These are phyloP conservation scores for Aleadryas rufinucha DNA, from an alignment of 2,113 vertebrate species.

Conservation along the genomic window DNA sequence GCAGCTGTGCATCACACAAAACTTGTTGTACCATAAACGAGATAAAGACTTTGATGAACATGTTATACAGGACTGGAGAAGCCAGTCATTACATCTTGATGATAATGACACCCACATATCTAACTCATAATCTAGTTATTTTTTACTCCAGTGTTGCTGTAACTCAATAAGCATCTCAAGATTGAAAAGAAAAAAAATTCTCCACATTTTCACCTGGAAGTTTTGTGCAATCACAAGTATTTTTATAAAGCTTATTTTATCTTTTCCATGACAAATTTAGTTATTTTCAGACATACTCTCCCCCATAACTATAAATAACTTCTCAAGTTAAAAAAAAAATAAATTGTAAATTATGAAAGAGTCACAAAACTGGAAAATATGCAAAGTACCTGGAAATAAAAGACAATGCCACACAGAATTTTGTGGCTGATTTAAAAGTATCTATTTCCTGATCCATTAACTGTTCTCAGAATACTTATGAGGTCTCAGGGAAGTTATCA, in stretches of 20 bases:
- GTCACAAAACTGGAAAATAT: neutral
- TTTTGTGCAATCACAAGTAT: neutral
- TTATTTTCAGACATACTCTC: neutral
- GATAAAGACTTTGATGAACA: neutral
- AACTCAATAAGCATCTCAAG: neutral
- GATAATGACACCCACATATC: neutral
- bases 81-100: neutral
- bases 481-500: neutral
- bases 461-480: neutral
- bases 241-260: neutral
- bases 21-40: neutral
- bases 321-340: neutral
- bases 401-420: neutral
- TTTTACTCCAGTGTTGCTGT: neutral
- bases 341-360: neutral
- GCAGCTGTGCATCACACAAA: neutral
- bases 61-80: neutral
- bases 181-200: neutral
- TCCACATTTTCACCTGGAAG: neutral
- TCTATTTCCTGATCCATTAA: neutral
- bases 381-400: neutral
- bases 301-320: neutral
- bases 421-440: neutral
- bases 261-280: neutral
- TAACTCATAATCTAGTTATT: neutral